phyloP scores from a whole-genome alignment of 37 sponge, comb jelly and placozoan species.

The Haliclona indistincta region DNA sequence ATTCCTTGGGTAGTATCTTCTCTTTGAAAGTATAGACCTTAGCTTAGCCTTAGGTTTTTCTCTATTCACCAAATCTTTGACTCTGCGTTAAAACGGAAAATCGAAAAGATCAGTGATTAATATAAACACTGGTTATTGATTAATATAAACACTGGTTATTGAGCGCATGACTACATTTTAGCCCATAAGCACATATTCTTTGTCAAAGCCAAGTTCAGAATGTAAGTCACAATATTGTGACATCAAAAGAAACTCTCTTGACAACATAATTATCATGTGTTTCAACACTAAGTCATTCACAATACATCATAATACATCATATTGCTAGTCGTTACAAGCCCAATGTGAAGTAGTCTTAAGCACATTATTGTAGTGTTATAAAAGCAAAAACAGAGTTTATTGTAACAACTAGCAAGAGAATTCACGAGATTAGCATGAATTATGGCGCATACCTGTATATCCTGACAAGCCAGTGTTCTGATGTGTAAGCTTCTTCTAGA shows the following conservation, averaged over 20 bases:
- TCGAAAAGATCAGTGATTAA: background rate
- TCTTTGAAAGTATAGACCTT: slow-evolving; percentile 58
- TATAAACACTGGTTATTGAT: background rate
- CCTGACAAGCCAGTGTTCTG: slow-evolving; percentile 98
- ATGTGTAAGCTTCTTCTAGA: slow-evolving; percentile 96
- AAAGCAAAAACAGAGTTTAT: background rate
- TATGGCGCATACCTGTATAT: slow-evolving; percentile 87
- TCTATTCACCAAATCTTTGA: slow-evolving; percentile 74
- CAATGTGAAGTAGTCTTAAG: too few relatives aligned
- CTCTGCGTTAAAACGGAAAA: slow-evolving; percentile 31
- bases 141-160: background rate
- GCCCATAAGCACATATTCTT: too few relatives aligned
- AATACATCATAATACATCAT: too few relatives aligned
- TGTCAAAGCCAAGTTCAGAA: too few relatives aligned
- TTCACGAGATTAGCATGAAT: background rate
- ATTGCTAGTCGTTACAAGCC: too few relatives aligned
- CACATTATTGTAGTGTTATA: too few relatives aligned
- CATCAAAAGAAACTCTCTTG: too few relatives aligned
- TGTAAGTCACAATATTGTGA: too few relatives aligned
- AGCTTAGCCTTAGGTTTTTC: slow-evolving; percentile 37
- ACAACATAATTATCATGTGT: too few relatives aligned
- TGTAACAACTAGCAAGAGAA: background rate
- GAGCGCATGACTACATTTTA: too few relatives aligned
- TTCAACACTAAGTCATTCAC: too few relatives aligned
- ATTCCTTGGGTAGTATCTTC: slow-evolving; percentile 54